phyloP scores from a whole-genome alignment of 2,113 vertebrate genomes.

The Neogale vison region DNA sequence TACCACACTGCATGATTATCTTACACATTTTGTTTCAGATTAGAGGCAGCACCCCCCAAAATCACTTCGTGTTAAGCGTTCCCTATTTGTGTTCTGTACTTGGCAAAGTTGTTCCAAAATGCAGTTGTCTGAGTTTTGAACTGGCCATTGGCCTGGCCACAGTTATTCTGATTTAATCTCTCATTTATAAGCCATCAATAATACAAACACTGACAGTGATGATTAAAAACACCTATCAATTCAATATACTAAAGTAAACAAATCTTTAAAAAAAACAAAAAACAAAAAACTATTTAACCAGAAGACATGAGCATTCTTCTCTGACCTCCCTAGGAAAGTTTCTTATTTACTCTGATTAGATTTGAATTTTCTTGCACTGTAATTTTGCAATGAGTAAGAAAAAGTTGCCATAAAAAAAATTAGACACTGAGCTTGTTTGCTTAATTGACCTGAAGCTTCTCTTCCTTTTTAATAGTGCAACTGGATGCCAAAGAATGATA shows the following conservation, averaged over 20 bases:
- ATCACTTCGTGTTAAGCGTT: background rate
- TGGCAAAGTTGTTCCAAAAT: background rate
- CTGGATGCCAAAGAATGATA: conserved; percentile 60
- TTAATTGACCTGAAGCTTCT: conserved; percentile 69
- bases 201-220: background rate
- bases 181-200: background rate
- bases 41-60: background rate
- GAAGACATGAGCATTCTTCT: background rate
- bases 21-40: background rate
- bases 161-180: background rate
- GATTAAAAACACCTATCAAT: background rate
- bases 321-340: background rate
- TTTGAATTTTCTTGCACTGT: background rate
- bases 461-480: conserved; percentile 55
- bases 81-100: background rate
- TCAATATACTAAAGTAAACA: background rate
- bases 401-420: conserved; percentile 47
- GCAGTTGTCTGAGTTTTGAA: background rate
- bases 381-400: conserved; percentile 62
- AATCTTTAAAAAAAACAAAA: background rate
- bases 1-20: background rate
- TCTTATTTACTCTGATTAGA: conserved; percentile 58
- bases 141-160: too few species aligned
- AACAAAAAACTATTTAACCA: background rate
- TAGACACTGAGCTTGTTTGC: conserved; percentile 43